Conservation (phyloP, 1,140 invertebrate genomes). For the Bombyx mandarina region DNA sequence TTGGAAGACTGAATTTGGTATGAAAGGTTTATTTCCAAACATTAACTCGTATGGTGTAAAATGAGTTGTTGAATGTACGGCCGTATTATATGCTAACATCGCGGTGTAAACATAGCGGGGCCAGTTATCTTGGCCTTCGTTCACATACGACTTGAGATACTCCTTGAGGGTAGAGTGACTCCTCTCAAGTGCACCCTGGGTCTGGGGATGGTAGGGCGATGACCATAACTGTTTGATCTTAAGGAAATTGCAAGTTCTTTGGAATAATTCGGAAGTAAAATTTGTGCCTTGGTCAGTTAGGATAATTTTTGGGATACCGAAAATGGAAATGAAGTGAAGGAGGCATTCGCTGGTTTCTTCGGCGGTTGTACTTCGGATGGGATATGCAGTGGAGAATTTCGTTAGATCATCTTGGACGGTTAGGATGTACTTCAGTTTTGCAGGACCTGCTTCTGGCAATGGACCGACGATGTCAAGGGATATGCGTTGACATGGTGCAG, state of each 20-base stretch:
- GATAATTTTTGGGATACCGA: conserved; percentile 4
- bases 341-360: conserved; percentile 6
- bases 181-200: conserved; percentile 1
- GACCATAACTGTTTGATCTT: conserved; percentile 2
- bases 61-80: too few species aligned
- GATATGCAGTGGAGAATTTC: conserved; percentile 3
- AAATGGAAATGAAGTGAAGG: conserved; percentile 3
- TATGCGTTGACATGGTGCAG: neutral
- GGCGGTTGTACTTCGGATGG: conserved; percentile 1
- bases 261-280: neutral
- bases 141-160: neutral
- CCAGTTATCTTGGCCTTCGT: neutral
- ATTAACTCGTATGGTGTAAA: too few species aligned
- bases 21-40: too few species aligned
- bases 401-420: conserved; percentile 5
- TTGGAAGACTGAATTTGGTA: too few species aligned
- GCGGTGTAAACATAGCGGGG: too few species aligned
- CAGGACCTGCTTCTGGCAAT: conserved; percentile 1
- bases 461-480: conserved; percentile 3
- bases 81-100: too few species aligned
- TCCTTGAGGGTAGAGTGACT: conserved; percentile 3
- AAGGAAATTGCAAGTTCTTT: neutral
- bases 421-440: conserved; percentile 4
- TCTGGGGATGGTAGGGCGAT: neutral
- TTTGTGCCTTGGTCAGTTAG: conserved; percentile 1